Evolutionary conservation across 1,140 invertebrate species (phyloP).

Genomic region (Drosophila micromelanica): DNA sequence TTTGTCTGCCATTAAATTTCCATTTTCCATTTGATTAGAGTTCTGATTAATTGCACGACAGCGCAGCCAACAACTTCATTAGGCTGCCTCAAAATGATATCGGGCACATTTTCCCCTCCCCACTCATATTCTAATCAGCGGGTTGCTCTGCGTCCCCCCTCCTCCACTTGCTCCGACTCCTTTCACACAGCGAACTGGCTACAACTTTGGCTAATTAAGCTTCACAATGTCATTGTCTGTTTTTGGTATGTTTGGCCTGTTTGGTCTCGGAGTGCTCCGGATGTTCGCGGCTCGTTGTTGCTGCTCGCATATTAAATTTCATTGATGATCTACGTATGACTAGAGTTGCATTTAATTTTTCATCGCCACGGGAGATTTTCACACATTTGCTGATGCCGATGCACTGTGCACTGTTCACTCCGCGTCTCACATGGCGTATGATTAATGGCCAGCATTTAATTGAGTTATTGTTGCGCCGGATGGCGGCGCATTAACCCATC

Average conservation of each 20-base stretch:
- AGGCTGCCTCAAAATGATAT: constrained; percentile 47
- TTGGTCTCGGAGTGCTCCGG: constrained; percentile 15
- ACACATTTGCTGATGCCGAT: constrained; percentile 56
- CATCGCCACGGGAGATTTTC: constrained; percentile 80
- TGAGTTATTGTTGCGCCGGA: constrained; percentile 70
- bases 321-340: constrained; percentile 78
- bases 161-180: background rate
- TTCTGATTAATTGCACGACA: constrained; percentile 74
- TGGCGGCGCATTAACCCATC: constrained; percentile 69
- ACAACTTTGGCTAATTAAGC: constrained; percentile 78
- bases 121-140: constrained; percentile 73
- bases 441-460: constrained; percentile 75
- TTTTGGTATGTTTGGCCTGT: constrained; percentile 16
- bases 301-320: constrained; percentile 77
- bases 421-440: constrained; percentile 64
- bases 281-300: constrained; percentile 22
- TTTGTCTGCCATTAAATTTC: constrained; percentile 77
- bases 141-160: constrained; percentile 14
- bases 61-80: constrained; percentile 66
- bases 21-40: constrained; percentile 65
- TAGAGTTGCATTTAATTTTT: constrained; percentile 83
- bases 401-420: background rate
- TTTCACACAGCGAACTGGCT: constrained; percentile 15
- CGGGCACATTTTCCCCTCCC: constrained; percentile 10
- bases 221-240: constrained; percentile 74